phyloP scores from a whole-genome alignment of 2,888 invertebrate genomes.

The Cyaniris semiargus region DNA sequence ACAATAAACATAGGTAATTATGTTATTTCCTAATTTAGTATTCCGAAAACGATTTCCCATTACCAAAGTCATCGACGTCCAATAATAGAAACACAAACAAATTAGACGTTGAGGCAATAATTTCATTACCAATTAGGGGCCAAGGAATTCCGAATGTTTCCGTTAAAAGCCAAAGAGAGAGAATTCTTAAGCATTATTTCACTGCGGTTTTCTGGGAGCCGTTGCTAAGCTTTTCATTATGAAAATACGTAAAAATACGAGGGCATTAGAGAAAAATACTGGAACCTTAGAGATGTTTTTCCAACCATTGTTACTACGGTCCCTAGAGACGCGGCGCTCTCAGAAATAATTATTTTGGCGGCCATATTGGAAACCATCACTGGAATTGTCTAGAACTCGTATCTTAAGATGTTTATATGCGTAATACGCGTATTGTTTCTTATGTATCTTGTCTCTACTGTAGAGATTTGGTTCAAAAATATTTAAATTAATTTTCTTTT shows the following conservation, averaged over 20 bases:
- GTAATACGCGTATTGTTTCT: neutral
- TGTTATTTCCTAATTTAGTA: constrained; percentile 16
- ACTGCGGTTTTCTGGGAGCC: neutral
- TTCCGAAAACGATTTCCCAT: constrained; percentile 15
- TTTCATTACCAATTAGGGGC: constrained; percentile 17
- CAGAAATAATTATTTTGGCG: constrained; percentile 42
- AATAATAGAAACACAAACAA: constrained; percentile 22
- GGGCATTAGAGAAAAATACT: constrained; percentile 8
- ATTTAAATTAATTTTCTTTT: neutral
- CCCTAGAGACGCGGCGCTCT: constrained; percentile 38
- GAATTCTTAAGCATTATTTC: neutral
- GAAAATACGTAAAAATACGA: neutral
- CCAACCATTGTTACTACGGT: constrained; percentile 34
- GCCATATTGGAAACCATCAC: constrained; percentile 36
- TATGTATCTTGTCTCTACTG: neutral
- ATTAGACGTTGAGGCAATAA: constrained; percentile 7
- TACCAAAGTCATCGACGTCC: constrained; percentile 14
- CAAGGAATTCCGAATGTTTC: constrained; percentile 26
- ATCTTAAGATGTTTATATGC: neutral
- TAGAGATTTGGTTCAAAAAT: neutral
- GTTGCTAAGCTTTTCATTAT: neutral
- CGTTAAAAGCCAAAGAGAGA: constrained; percentile 9
- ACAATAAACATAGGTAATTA: neutral
- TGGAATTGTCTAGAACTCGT: constrained; percentile 21
- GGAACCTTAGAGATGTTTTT: constrained; percentile 34